Base-by-base conservation (phyloP, 2,113 vertebrate genomes). In the Budorcas taxicolor region DNA sequence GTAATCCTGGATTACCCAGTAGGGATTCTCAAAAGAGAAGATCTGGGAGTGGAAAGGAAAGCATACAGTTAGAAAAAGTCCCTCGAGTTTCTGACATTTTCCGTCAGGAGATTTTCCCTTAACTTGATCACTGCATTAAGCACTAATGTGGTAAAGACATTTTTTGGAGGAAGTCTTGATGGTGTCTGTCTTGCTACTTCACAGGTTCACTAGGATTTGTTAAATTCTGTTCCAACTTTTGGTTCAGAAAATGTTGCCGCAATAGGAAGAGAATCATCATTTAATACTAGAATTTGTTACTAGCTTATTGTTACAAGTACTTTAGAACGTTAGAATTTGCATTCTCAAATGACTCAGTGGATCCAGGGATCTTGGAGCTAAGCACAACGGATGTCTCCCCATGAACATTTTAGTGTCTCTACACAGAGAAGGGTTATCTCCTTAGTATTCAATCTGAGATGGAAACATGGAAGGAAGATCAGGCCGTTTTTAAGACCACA, bases 211-310 rank as follows among this genome's bases (percentile, higher is more conserved):
- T 33, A 82, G 52, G 25, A 45, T 45, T 60, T 80, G 23, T 31
- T 83, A 86, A 94, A 78, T 14, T 81, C 52, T 90, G 40, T 25
- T 76, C 23, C 21, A 50, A 64, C 85, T 88, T 91, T 90, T 88
- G 82, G 80, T 40, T 94, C 76, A 93, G 76, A 90, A 97, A 76
- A 93, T 91, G 52, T 50, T 74, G 74, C 92, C 31, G 36, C 11
- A 95, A 31, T 17, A 50, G 57, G 78, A 33, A 86, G 12, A 67
- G 64, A 91, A 43, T 11, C 87, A 82, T 64, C 47, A 58, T n/a
- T 64, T 57, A 87, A 71, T 33, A 43, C 33, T 29, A 76, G 74
- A 91, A 67, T 3, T 55, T 55, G 13, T 83, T 83, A 36, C 33
- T 83, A 36, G 33, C 13, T 36, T 83, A 83, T 40, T 83, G 23